A percentile compares a stretch with the other conserved stretches of the same genome.
phyloP scores from a whole-genome alignment of 1,140 invertebrate genomes.

The Proctacanthus coquilletti region DNA sequence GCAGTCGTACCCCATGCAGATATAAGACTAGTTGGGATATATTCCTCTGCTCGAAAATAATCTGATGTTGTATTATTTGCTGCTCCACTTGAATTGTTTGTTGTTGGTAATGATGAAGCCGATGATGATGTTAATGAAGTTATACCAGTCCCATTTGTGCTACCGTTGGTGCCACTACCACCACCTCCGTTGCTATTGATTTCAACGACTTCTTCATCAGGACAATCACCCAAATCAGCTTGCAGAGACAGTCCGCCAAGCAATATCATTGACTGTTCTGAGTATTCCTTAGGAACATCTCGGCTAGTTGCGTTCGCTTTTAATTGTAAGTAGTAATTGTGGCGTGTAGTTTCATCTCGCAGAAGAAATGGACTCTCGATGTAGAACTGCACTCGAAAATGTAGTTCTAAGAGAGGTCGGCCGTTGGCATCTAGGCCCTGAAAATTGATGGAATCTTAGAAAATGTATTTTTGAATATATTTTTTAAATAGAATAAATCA shows the following conservation, averaged over 20 bases:
- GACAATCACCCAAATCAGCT: slow-evolving; percentile 73
- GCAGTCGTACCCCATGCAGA: slow-evolving; percentile 41
- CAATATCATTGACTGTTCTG: slow-evolving; percentile 56
- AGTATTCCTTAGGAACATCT: slow-evolving; percentile 46
- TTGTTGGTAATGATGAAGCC: background rate
- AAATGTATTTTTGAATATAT: too few species aligned
- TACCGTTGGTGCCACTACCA: background rate
- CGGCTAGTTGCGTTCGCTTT: slow-evolving; percentile 69
- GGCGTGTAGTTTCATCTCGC: slow-evolving; percentile 76
- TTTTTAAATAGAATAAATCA: too few species aligned
- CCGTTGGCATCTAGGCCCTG: slow-evolving; percentile 82
- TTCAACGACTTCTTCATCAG: slow-evolving; percentile 19
- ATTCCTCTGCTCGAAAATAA: slow-evolving; percentile 71
- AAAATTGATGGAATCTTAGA: slow-evolving; percentile 19
- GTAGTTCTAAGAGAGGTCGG: slow-evolving; percentile 72
- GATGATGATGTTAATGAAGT: slow-evolving; percentile 1
- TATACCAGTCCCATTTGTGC: background rate
- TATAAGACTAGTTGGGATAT: slow-evolving; percentile 43
- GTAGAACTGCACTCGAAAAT: slow-evolving; percentile 89
- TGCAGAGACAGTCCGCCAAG: slow-evolving; percentile 77
- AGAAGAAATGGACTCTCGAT: slow-evolving; percentile 74
- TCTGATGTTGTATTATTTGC: slow-evolving; percentile 37
- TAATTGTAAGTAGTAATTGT: slow-evolving; percentile 88
- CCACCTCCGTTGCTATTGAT: background rate
- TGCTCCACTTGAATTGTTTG: background rate